Conservation (phyloP, 1,140 invertebrate genomes). For the Drosophila repleta region DNA sequence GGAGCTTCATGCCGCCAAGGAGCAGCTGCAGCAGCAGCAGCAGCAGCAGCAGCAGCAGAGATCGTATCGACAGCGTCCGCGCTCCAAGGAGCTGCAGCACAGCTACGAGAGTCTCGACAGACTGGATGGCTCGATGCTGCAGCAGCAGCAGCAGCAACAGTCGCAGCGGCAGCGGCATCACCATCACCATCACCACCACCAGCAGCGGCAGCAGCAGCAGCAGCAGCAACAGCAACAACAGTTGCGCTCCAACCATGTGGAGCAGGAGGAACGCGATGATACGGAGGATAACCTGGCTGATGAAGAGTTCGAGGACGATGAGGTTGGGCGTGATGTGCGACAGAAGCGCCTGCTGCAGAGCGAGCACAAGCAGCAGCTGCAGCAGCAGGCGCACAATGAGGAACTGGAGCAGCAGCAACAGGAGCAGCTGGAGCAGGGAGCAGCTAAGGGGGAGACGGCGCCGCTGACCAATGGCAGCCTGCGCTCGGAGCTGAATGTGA, state of each 20-base stretch:
- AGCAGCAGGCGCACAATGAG: constrained; percentile 26
- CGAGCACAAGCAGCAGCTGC: constrained; percentile 18
- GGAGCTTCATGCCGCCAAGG: constrained; percentile 57
- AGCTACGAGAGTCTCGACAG: constrained; percentile 78
- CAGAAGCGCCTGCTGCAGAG: constrained; percentile 64
- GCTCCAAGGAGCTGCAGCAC: constrained; percentile 76
- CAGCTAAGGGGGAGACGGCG: constrained; percentile 15
- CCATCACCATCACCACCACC: constrained; percentile 71
- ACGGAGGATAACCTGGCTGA: constrained; percentile 82
- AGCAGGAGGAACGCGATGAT: constrained; percentile 77
- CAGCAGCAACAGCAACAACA: constrained; percentile 52
- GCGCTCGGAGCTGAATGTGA: constrained; percentile 79
- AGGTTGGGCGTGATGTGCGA: constrained; percentile 76
- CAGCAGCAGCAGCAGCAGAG: constrained; percentile 45
- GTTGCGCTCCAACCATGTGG: constrained; percentile 67
- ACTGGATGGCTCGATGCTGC: constrained; percentile 34
- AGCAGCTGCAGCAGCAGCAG: constrained; percentile 39
- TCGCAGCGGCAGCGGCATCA: constrained; percentile 54
- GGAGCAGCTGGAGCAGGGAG: constrained; percentile 23
- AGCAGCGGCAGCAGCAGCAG: constrained; percentile 47
- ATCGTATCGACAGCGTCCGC: constrained; percentile 68
- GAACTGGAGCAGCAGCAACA: constrained; percentile 34
- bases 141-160: constrained; percentile 34
- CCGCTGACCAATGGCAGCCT: constrained; percentile 49
- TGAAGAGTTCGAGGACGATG: constrained; percentile 82